Evolutionary conservation across 2,888 invertebrate genomes (phyloP), one percentile per base, ranked within the genome.

Genomic region (Idaea straminata): DNA sequence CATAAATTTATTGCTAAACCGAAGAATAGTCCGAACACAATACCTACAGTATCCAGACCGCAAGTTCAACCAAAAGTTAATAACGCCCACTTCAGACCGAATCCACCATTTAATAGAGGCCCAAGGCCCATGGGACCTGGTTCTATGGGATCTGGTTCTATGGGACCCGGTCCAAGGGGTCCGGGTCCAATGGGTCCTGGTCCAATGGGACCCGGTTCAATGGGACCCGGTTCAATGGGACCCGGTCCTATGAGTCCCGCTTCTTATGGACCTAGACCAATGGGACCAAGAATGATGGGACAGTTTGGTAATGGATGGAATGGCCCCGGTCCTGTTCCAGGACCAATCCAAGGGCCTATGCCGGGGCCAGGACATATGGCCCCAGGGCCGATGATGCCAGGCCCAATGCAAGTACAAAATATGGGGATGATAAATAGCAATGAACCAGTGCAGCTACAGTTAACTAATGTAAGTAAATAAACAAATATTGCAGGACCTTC

Each of bases 391-490:
- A 57, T 57, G 57, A 64, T 62, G 59, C 59, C 57, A 4, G 61
- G 64, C 10, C 59, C 67, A 16, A 59, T 59, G 16, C 58, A 15
- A 7, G 15, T 6, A 59, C 58, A 59, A 16, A 59, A 59, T 7
- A 59, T 59, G 58, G 16, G 13, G 2, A 4, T 47, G 47, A 13
- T 47, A 3, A 47, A 47, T 16, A 16, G 58, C 5, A 68, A 70
- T 65, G 76, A 72, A 66, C 74, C 71, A 2, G 74, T 73, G 15
- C 77, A 71, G 61, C 64, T 85, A n/a, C 77, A 75, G 60, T 72
- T 84, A 62, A 71, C 73, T 47, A 83, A 83, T 72, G 85, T 84
- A 61, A 83, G 85, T 83, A 15, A 6, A 15, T 47, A 13, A 6
- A 15, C 10, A 13, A 25, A 25, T 25, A 25, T 25, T 25, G 25